Evolutionary conservation across 1,140 invertebrate genomes (phyloP).

Genomic region (Cepaea nemoralis): DNA sequence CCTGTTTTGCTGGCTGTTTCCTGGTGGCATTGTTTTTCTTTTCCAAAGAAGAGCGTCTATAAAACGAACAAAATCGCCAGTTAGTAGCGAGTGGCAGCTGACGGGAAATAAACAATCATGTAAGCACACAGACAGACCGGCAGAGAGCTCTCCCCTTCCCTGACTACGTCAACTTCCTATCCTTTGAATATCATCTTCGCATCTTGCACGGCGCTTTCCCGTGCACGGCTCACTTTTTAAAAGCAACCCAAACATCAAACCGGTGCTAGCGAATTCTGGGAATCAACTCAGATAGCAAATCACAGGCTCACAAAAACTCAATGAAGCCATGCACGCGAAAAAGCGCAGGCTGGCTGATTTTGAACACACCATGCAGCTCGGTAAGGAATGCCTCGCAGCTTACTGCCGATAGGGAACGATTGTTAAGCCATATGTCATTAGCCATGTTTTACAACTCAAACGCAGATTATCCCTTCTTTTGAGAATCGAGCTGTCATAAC

Average conservation of each 20-base stretch:
- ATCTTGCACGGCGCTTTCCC: background rate
- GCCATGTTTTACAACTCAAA: constrained; percentile 27
- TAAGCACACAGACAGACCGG: background rate
- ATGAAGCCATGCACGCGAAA: background rate
- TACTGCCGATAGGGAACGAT: constrained; percentile 6
- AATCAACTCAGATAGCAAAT: background rate
- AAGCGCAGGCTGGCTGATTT: background rate
- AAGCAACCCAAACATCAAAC: background rate
- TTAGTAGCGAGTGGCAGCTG: background rate
- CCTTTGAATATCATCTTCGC: background rate
- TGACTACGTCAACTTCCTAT: background rate
- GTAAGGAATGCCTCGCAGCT: constrained; percentile 3
- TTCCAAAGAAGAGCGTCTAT: background rate
- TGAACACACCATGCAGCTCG: constrained; percentile 2
- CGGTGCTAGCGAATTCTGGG: background rate
- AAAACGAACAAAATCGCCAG: background rate
- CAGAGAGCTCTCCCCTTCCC: background rate
- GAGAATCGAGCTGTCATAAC: constrained; percentile 29
- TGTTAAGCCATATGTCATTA: constrained; percentile 32
- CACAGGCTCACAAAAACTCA: background rate
- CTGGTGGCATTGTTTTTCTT: background rate
- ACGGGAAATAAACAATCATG: background rate
- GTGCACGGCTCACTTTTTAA: too few species aligned
- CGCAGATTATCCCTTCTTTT: constrained; percentile 15
- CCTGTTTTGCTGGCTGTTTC: background rate